Evolutionary conservation across 2,797 vertebrate species (phyloP), one percentile per base, ranked within the genome.

Genomic region (Sarcoramphus papa): DNA sequence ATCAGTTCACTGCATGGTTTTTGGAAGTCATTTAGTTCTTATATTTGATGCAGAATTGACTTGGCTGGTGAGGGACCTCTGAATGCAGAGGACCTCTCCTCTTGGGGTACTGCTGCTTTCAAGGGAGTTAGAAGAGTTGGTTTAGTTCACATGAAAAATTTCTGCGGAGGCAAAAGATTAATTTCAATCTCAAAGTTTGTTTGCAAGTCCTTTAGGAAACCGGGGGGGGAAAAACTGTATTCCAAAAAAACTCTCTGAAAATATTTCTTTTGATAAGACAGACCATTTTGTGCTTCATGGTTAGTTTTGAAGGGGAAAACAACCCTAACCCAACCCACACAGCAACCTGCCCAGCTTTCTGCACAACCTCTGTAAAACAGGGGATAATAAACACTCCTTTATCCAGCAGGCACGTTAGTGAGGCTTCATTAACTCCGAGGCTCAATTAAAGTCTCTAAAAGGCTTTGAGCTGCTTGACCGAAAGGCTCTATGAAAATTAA

Each of bases 371-470:
- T 59, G 77, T 87, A 80, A 77, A 95, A 64, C 47, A 68, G 74
- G 75, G 90, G 41, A 56, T 73, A 91, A 94, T 77, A 94, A 95
- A 85, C 90, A 87, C 84, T 95, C 85, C 94, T 96, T 77, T 68
- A 93, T 93, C 88, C 78, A 45, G 78, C 48, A 91, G 80, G 70
- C 81, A 45, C 1, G 74, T 92, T 93, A 95, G 90, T 68, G 86
- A 97, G 72, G 93, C 96, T 93, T 96, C 96, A 91, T 97, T 97
- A 97, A 97, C 78, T 91, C 83, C 2, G 3, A 74, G 74, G 67
- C 81, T 87, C 96, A 92, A 95, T 97, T 96, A 93, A 95, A 91
- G 70, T 64, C 93, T 90, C 72, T 89, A 88, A 95, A 96, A 95
- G 35, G 41, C 92, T 95, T 95, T 68, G 83, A 94, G 86, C 90